A percentile compares a stretch with the other conserved stretches of the same genome.
phyloP scores from a whole-genome alignment of 2,797 vertebrate genomes.

The Chaenodraco wilsoni region DNA sequence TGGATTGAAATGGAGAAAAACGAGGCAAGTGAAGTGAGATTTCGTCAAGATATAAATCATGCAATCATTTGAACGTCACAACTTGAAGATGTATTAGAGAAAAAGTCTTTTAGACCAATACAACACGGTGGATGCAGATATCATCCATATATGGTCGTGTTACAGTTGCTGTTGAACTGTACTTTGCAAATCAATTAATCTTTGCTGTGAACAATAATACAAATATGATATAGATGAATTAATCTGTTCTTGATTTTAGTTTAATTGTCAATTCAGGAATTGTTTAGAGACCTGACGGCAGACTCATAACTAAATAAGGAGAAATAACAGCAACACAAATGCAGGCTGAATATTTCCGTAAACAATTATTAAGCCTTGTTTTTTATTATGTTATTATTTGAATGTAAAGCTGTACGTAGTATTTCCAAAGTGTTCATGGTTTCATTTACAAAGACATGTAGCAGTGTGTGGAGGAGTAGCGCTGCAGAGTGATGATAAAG shows the following conservation, averaged over 20 bases:
- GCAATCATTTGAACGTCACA: background rate
- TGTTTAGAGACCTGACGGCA: background rate
- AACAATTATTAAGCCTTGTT: background rate
- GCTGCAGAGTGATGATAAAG: conserved; percentile 27
- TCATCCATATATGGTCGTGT: background rate
- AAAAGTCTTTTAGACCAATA: background rate
- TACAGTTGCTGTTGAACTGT: background rate
- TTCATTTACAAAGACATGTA: background rate
- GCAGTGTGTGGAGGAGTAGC: conserved; percentile 1
- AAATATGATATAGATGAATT: background rate
- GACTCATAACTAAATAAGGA: no score
- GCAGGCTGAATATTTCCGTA: no score
- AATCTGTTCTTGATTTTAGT: background rate
- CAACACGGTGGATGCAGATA: no score
- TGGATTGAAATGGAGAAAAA: background rate
- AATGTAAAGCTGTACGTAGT: background rate
- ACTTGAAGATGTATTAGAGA: background rate
- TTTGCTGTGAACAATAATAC: background rate
- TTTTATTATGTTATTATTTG: background rate
- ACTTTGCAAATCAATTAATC: background rate
- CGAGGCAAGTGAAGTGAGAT: background rate
- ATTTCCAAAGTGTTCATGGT: background rate
- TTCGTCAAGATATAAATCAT: background rate
- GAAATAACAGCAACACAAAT: no score
- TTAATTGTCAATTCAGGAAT: conserved; percentile 3